Percentiles rank a stretch among this genome's conserved stretches.
Evolutionary conservation across 2,113 vertebrate genomes (phyloP).

Genomic region (Panthera uncia): DNA sequence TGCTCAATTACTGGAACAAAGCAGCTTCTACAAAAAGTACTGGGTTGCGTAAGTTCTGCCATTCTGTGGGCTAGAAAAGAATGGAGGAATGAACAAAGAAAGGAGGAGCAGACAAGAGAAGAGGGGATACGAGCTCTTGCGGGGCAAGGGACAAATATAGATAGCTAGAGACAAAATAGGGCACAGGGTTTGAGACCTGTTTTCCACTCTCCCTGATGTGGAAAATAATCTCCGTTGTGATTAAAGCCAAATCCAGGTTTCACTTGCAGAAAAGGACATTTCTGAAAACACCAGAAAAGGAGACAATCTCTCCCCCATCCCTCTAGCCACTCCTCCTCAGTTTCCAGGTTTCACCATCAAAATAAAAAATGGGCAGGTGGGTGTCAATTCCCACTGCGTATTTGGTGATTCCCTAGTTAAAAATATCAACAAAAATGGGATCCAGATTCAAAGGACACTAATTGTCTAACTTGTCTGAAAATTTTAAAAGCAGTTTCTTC

Average conservation of each 20-base stretch:
- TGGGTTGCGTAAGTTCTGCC: background rate
- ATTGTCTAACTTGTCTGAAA: slow-evolving; percentile 26
- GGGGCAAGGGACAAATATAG: background rate
- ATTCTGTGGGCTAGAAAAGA: slow-evolving; percentile 7
- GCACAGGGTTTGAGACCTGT: background rate
- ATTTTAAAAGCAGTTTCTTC: background rate
- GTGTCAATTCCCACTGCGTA: background rate
- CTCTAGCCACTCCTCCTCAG: background rate
- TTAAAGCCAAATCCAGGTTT: background rate
- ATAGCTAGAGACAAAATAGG: background rate
- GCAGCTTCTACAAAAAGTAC: background rate
- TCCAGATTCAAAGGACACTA: background rate
- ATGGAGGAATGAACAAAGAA: background rate
- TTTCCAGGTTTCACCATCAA: slow-evolving; percentile 18
- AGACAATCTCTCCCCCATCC: background rate
- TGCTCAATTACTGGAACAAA: background rate
- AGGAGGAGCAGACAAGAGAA: background rate
- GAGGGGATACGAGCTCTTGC: background rate
- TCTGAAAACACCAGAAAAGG: background rate
- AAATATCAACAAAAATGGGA: background rate
- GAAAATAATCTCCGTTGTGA: background rate
- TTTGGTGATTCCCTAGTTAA: background rate
- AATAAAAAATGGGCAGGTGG: background rate
- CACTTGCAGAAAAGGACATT: background rate
- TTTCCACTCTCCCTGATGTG: background rate